Conservation (phyloP, 2,888 invertebrate species). For the Lithophane ornitopus region DNA sequence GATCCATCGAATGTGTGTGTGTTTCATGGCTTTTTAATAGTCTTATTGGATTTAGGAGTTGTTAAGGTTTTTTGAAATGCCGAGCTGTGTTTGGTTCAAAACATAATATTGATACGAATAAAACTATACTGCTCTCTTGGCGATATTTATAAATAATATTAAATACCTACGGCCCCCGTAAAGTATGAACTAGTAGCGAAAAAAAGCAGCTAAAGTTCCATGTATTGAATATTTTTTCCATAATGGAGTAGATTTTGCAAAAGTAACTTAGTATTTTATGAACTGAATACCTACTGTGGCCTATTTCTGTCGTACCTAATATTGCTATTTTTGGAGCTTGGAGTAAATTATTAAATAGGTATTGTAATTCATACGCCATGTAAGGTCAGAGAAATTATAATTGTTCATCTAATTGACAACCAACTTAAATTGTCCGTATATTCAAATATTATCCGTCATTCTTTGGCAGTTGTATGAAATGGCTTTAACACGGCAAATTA, state of each 20-base stretch:
- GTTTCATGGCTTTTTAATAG: background rate
- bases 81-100: background rate
- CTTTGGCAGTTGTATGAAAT: no score
- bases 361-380: constrained; percentile 3
- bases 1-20: constrained; percentile 12
- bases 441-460: no score
- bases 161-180: background rate
- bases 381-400: background rate
- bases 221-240: background rate
- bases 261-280: constrained; percentile 7
- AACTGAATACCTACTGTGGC: constrained; percentile 27
- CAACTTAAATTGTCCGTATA: no score
- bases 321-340: constrained; percentile 55
- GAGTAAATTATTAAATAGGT: constrained; percentile 9
- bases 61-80: no score
- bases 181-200: background rate
- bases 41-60: background rate
- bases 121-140: constrained; percentile 46
- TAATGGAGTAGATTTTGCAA: background rate
- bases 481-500: no score
- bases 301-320: constrained; percentile 36
- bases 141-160: constrained; percentile 11
- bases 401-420: background rate
- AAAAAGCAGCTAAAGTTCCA: background rate
- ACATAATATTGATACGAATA: constrained; percentile 1